Evolutionary conservation across 1,140 invertebrate species (phyloP).

Genomic region (Cydia pomonella): DNA sequence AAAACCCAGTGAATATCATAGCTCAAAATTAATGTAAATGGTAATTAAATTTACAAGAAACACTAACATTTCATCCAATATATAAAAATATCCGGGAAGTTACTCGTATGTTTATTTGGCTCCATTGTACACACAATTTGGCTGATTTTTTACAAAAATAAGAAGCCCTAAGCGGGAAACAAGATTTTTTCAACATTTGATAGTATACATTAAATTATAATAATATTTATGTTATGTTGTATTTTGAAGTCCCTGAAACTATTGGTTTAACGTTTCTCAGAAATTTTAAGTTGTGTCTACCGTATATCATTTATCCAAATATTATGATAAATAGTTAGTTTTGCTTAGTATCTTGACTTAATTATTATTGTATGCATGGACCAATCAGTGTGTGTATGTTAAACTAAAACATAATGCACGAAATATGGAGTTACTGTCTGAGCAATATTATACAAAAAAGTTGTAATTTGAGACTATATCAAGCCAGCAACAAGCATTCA

Average conservation of each 20-base stretch:
- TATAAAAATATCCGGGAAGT: constrained; percentile 16
- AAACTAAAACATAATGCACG: background rate
- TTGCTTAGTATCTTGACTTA: too few relatives aligned
- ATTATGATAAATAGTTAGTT: too few relatives aligned
- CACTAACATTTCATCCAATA: constrained; percentile 9
- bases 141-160: background rate
- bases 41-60: constrained; percentile 12
- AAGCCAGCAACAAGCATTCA: background rate
- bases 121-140: background rate
- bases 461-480: background rate
- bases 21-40: constrained; percentile 12
- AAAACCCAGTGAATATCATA: background rate
- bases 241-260: too few relatives aligned
- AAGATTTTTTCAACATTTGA: too few relatives aligned
- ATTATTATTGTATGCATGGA: background rate
- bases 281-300: too few relatives aligned
- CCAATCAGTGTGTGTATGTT: background rate
- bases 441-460: background rate
- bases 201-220: too few relatives aligned
- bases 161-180: too few relatives aligned
- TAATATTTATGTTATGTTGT: too few relatives aligned
- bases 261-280: too few relatives aligned
- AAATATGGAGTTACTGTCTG: background rate
- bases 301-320: too few relatives aligned
- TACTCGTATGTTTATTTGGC: constrained; percentile 24